phyloP scores from a whole-genome alignment of 2,888 invertebrate genomes.

The Phengaris arion region DNA sequence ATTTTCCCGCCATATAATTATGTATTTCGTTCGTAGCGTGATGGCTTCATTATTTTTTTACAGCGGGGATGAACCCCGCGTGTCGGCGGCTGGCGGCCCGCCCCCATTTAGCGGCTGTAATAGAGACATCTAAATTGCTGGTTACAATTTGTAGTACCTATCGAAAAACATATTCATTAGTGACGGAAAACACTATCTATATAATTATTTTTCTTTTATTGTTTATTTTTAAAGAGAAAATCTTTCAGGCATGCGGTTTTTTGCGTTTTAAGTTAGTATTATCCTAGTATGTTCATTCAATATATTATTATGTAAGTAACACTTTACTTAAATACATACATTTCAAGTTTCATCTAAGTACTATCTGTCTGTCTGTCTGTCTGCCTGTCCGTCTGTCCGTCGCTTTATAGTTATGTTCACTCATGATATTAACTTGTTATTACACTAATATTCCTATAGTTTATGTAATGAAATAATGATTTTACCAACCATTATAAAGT shows the following conservation, averaged over 20 bases:
- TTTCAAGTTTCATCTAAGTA: no score
- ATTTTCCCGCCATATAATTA: slow-evolving; percentile 25
- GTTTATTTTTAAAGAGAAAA: background rate
- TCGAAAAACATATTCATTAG: slow-evolving; percentile 44
- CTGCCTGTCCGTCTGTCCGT: no score
- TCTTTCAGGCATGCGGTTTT: background rate
- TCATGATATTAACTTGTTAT: no score
- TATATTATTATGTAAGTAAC: no score
- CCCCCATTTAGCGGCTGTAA: slow-evolving; percentile 61
- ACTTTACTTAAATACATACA: no score
- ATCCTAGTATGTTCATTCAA: background rate
- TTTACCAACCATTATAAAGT: no score
- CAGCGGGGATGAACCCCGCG: slow-evolving; percentile 42
- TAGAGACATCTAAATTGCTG: slow-evolving; percentile 64
- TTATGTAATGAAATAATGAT: no score
- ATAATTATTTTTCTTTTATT: background rate
- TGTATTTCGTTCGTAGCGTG: slow-evolving; percentile 40
- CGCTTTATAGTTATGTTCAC: no score
- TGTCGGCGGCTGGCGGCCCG: slow-evolving; percentile 43
- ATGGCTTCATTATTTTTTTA: slow-evolving; percentile 65
- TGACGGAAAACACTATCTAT: slow-evolving; percentile 27
- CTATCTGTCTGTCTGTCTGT: no score
- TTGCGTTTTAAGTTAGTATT: background rate
- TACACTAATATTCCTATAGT: no score
- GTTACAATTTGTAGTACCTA: slow-evolving; percentile 38